A percentile compares a stretch with the other conserved stretches of the same genome.
phyloP scores from a whole-genome alignment of 2,888 invertebrate species.

The Azorinus chamasolen region DNA sequence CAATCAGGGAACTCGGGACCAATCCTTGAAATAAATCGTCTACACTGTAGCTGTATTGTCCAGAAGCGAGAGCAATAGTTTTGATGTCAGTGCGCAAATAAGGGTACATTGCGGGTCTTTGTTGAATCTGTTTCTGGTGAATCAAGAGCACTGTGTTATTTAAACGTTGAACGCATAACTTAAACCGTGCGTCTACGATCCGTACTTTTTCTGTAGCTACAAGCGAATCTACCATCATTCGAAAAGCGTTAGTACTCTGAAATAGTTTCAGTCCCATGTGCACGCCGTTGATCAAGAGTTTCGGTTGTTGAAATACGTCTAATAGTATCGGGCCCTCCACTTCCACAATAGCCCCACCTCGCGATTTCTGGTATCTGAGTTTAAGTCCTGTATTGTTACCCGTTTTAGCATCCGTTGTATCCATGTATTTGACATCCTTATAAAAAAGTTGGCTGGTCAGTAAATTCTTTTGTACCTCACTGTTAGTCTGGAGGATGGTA shows the following conservation, averaged over 20 bases:
- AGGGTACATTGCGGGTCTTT: conserved; percentile 48
- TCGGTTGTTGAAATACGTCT: conserved; percentile 42
- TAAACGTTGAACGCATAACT: conserved; percentile 44
- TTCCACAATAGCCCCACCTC: conserved; percentile 45
- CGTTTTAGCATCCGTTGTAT: conserved; percentile 21
- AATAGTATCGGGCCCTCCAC: conserved; percentile 37
- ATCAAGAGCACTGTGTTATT: conserved; percentile 35
- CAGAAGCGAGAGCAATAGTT: conserved; percentile 38
- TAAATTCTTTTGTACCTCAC: neutral
- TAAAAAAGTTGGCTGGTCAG: conserved; percentile 31
- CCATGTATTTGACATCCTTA: conserved; percentile 37
- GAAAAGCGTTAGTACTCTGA: conserved; percentile 34
- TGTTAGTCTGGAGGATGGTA: conserved; percentile 41
- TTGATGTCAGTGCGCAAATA: conserved; percentile 41
- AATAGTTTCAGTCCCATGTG: conserved; percentile 38
- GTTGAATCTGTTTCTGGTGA: conserved; percentile 25
- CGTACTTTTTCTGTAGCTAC: conserved; percentile 28
- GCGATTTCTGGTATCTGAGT: conserved; percentile 11
- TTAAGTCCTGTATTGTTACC: conserved; percentile 42
- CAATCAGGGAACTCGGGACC: conserved; percentile 31
- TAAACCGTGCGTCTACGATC: conserved; percentile 44
- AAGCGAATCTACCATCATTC: conserved; percentile 30
- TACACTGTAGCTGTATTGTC: conserved; percentile 35
- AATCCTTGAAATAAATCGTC: conserved; percentile 42
- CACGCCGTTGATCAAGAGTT: conserved; percentile 43